phyloP scores from a whole-genome alignment of 2,888 invertebrate species.

The Epicampocera succincta region DNA sequence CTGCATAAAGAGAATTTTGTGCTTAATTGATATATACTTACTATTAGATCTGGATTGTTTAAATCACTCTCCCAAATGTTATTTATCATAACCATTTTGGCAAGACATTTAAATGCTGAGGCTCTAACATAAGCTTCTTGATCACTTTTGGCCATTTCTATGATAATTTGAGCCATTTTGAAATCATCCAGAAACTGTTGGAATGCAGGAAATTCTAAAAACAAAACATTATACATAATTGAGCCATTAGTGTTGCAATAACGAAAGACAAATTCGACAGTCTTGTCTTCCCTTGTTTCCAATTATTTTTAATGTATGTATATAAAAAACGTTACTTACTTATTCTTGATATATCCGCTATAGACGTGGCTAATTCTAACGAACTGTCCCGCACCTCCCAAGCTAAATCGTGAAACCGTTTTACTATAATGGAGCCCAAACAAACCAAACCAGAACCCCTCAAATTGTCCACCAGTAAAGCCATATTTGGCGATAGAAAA shows the following conservation, averaged over 20 bases:
- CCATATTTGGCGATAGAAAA: conserved; percentile 90
- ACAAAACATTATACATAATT: background rate
- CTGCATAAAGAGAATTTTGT: background rate
- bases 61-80: conserved; percentile 86
- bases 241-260: no score
- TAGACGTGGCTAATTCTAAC: conserved; percentile 87
- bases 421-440: conserved; percentile 86
- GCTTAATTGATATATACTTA: conserved; percentile 77
- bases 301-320: no score
- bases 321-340: conserved; percentile 83
- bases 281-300: no score
- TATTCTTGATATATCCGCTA: conserved; percentile 86
- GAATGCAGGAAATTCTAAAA: conserved; percentile 87
- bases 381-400: conserved; percentile 92
- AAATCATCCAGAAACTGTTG: conserved; percentile 87
- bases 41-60: conserved; percentile 84
- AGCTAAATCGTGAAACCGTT: conserved; percentile 86
- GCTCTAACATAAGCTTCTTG: conserved; percentile 89
- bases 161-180: conserved; percentile 85
- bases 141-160: conserved; percentile 86
- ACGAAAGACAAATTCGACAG: background rate
- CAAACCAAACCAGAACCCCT: conserved; percentile 85
- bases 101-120: conserved; percentile 88
- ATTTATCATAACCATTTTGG: conserved; percentile 86
- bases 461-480: conserved; percentile 86